Base-by-base conservation (phyloP, 2,888 invertebrate species). In the Agrilus biguttatus region DNA sequence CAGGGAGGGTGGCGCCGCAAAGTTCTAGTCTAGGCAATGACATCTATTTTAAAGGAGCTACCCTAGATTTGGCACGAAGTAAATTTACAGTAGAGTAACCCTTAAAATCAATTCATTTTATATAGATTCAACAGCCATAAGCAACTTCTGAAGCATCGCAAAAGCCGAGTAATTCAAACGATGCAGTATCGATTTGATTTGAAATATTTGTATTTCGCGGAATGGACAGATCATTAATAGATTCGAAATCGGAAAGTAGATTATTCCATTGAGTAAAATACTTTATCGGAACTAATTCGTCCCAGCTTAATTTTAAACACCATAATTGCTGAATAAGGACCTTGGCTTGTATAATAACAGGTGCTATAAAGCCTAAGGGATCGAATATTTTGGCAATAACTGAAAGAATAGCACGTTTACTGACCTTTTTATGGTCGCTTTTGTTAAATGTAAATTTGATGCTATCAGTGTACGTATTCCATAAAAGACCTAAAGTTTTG, bases 11-110 rank as follows among this genome's bases (percentile, higher is more conserved):
- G 6, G 45, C 48, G 23, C 49, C 45, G 40, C 42, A 51, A 10
- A 51, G 33, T 36, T 49, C 49, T n/a, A 48, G 34, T 34, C 47
- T 28, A 4, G 48, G 49, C 32, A 49, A 35, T 4, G 45, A 45
- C 14, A 41, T 19, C 12, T 14, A 28, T 38, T 49, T 44, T 14
- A 49, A 10, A 3, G 49, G 51, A 21, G 47, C 43, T 13, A 50
- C 47, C 14, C 44, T 36, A 4, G 45, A 43, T 40, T 50, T 50
- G 1, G 49, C 45, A 40, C 46, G 45, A n/a, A 45, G 33, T 28
- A 51, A 36, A 21, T 41, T 37, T n/a, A 36, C 21, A 37, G n/a
- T 12, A 17, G 33, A 33, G 6, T 47, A 35, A 14, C 40, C 43
- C 38, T 33, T 8, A 47, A 39, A 5, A 45, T 51, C 39, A 41